phyloP scores from a whole-genome alignment of 1,140 invertebrate species.

The Brachionus paranguensis region DNA sequence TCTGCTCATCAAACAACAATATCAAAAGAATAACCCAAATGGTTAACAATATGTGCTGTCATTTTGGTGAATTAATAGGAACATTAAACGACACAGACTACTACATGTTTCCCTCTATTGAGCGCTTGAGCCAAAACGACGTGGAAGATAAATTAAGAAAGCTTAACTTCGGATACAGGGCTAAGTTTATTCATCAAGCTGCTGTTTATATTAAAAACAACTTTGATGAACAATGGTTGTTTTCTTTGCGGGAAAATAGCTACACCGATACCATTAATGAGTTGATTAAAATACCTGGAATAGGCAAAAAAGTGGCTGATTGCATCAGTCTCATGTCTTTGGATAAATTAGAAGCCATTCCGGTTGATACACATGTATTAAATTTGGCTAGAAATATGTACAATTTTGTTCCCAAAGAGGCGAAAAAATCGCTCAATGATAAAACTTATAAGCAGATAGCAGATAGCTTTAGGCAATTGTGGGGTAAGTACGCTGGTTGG shows the following conservation, averaged over 20 bases:
- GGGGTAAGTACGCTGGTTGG: conserved; percentile 40
- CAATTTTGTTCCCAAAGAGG: not conserved
- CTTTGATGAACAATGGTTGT: conserved; percentile 72
- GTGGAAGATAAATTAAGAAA: conserved; percentile 67
- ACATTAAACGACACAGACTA: conserved; percentile 63
- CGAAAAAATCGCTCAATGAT: conserved; percentile 1
- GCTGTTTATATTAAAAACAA: conserved; percentile 54
- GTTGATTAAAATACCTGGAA: conserved; percentile 71
- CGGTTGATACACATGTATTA: conserved; percentile 92
- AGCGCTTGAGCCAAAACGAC: not conserved
- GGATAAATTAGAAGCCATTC: conserved; percentile 76
- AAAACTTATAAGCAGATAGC: conserved; percentile 3
- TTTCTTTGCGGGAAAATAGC: conserved; percentile 61
- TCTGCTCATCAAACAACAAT: conserved; percentile 95
- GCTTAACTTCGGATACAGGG: conserved; percentile 83
- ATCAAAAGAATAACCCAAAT: conserved; percentile 73
- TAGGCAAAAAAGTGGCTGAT: conserved; percentile 92
- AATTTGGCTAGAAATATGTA: conserved; percentile 66
- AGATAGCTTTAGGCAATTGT: conserved; percentile 5
- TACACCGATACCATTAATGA: conserved; percentile 66
- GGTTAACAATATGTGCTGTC: conserved; percentile 78
- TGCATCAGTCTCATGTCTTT: conserved; percentile 95
- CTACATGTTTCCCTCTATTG: conserved; percentile 69
- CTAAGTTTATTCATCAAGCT: conserved; percentile 53
- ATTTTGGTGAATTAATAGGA: conserved; percentile 73